Conservation (phyloP, 2,797 vertebrate genomes). For the Melanotaenia maccullochi region DNA sequence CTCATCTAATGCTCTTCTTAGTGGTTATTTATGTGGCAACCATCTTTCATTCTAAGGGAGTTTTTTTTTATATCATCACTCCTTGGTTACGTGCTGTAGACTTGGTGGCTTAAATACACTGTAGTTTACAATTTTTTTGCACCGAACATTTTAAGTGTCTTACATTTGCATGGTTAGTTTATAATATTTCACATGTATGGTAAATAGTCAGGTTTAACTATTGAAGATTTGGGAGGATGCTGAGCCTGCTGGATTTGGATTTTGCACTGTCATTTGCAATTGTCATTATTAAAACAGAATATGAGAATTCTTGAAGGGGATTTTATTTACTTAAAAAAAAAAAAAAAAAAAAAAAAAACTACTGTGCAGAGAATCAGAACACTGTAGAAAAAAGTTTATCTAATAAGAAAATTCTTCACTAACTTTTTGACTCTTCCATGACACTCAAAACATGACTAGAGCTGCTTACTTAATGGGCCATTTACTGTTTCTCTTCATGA, state of each 20-base stretch:
- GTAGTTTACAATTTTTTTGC: neutral
- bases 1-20: neutral
- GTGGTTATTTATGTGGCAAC: neutral
- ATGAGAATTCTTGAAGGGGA: neutral
- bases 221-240: conserved; percentile 34
- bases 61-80: neutral
- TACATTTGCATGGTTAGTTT: neutral
- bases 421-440: neutral
- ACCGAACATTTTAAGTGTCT: neutral
- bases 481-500: neutral
- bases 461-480: neutral
- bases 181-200: neutral
- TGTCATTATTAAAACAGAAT: neutral
- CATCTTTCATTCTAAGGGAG: neutral
- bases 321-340: neutral
- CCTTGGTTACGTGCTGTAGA: neutral
- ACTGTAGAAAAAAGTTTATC: neutral
- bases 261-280: conserved; percentile 2
- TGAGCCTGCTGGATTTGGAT: conserved; percentile 49
- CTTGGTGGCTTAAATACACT: neutral
- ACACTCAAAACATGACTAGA: neutral
- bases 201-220: neutral
- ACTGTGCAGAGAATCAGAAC: neutral
- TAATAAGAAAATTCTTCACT: neutral
- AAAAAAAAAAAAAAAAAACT: neutral